phyloP scores from a whole-genome alignment of 1,140 invertebrate species.

The Diorhabda sublineata region DNA sequence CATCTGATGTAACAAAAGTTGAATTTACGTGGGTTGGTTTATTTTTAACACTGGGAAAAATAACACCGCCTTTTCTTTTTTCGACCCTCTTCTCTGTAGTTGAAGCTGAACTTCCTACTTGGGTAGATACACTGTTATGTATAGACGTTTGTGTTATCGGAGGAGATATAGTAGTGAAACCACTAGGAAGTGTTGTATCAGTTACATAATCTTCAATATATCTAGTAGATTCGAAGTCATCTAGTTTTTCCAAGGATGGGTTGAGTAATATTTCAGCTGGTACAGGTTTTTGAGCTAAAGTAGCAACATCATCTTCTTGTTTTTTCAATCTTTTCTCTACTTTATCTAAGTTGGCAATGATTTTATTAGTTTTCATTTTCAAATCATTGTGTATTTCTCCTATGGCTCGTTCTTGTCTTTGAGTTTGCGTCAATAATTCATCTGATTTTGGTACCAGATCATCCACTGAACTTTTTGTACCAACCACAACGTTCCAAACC shows the following conservation, averaged over 20 bases:
- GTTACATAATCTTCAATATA: slow-evolving; percentile 34
- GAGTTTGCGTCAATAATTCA: slow-evolving; percentile 77
- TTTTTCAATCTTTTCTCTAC: slow-evolving; percentile 79
- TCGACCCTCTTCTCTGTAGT: slow-evolving; percentile 47
- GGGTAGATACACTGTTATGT: slow-evolving; percentile 33
- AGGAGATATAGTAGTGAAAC: slow-evolving; percentile 45
- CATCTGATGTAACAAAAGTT: slow-evolving; percentile 70
- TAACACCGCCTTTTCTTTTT: slow-evolving; percentile 70
- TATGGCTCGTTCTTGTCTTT: slow-evolving; percentile 80
- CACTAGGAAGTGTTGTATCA: slow-evolving; percentile 38
- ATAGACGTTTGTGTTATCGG: slow-evolving; percentile 41
- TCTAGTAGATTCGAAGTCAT: slow-evolving; percentile 67
- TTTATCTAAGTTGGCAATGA: slow-evolving; percentile 81
- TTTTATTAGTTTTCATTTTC: slow-evolving; percentile 75
- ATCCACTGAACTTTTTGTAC: slow-evolving; percentile 80
- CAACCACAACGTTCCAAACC: slow-evolving; percentile 82
- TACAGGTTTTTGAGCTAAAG: slow-evolving; percentile 65
- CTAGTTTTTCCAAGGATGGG: slow-evolving; percentile 69
- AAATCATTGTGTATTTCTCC: slow-evolving; percentile 82
- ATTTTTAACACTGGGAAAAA: slow-evolving; percentile 87
- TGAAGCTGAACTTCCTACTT: slow-evolving; percentile 43
- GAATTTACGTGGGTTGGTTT: slow-evolving; percentile 79
- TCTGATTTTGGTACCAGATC: slow-evolving; percentile 80
- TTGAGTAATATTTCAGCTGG: slow-evolving; percentile 66
- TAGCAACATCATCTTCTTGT: slow-evolving; percentile 72